Percentiles rank a stretch among this genome's conserved stretches.
Conservation (phyloP, 2,888 invertebrate genomes). For the Blastobasis lacticolella region DNA sequence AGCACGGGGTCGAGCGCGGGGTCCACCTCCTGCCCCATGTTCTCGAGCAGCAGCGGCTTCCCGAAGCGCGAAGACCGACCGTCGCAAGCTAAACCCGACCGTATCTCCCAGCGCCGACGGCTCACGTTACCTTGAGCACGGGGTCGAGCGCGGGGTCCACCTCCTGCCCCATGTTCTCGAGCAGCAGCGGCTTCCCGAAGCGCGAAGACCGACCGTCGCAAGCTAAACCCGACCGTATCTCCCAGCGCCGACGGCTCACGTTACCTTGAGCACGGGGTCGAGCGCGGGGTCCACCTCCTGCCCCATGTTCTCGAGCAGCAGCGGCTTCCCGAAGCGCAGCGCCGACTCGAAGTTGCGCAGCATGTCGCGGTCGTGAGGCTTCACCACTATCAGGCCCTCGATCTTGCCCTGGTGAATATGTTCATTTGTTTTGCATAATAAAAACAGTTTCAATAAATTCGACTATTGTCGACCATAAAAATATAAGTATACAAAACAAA, state of each 20-base stretch:
- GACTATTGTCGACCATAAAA: too few species aligned
- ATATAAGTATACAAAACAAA: too few species aligned
- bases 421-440: slow-evolving; percentile 2
- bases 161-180: slow-evolving; percentile 90
- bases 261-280: slow-evolving; percentile 82
- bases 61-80: slow-evolving; percentile 77
- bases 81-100: too few species aligned
- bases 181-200: slow-evolving; percentile 82
- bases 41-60: slow-evolving; percentile 86
- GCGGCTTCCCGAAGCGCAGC: slow-evolving; percentile 82
- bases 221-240: too few species aligned
- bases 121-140: slow-evolving; percentile 70
- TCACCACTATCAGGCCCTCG: slow-evolving; percentile 79
- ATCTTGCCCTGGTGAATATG: slow-evolving; percentile 83
- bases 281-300: slow-evolving; percentile 89
- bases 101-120: too few species aligned
- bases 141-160: slow-evolving; percentile 91
- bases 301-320: slow-evolving; percentile 88
- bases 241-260: too few species aligned
- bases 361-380: slow-evolving; percentile 82
- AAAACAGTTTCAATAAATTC: too few species aligned
- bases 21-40: slow-evolving; percentile 88
- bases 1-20: slow-evolving; percentile 90
- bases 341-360: slow-evolving; percentile 80
- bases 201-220: slow-evolving; percentile 32